Base-by-base conservation (phyloP, 1,140 invertebrate species). In the Drosophila insularis region DNA sequence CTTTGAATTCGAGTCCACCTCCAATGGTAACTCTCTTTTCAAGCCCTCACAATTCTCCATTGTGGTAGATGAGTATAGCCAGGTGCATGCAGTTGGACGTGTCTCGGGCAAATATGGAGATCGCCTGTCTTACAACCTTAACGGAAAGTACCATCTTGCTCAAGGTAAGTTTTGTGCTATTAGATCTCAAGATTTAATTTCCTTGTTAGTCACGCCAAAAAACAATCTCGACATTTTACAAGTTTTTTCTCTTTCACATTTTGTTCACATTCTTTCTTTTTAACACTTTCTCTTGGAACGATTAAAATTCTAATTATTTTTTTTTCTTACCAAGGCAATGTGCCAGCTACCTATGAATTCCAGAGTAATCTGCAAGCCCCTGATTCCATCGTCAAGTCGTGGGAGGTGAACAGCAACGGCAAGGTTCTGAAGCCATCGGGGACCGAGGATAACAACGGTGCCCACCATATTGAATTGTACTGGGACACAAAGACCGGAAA, bases 381-480 rank as follows among this genome's bases (percentile, higher is more conserved):
- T 0, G 92, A 90, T 40, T 93, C 93, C 0, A 93, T 93, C 43
- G 43, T 95, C 1, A 94, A 93, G 56, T 92, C 93, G 11, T 39
- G 74, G 35, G 64, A 77, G 19, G 13, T 91, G 0, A 86, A 37
- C 21, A 78, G 84, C 35, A 68, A 73, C 31, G 92, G 90, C 17
- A 91, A 92, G 64, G 64, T 81, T 1, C 19, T 87, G 2, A 77
- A 72, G 6, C 69, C 77, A 56, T 14, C 11, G 5, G 43, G 11
- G 0, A 23, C 27, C 2, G 27, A 43, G 8, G 32, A 54, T 17
- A 35, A 17, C 11, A 63, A 21, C 27, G 62, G 40, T 3, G 50
- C 53, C 1, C 50, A 72, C 13, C 62, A 71, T 27, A 4, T 80
- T 31, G 80, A 78, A 43, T 56, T 90, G 2, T 43, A 53, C 5